These are phyloP conservation scores for Pteruthius melanotis DNA, from an alignment of 2,113 vertebrate genomes.

Conservation along the genomic window DNA sequence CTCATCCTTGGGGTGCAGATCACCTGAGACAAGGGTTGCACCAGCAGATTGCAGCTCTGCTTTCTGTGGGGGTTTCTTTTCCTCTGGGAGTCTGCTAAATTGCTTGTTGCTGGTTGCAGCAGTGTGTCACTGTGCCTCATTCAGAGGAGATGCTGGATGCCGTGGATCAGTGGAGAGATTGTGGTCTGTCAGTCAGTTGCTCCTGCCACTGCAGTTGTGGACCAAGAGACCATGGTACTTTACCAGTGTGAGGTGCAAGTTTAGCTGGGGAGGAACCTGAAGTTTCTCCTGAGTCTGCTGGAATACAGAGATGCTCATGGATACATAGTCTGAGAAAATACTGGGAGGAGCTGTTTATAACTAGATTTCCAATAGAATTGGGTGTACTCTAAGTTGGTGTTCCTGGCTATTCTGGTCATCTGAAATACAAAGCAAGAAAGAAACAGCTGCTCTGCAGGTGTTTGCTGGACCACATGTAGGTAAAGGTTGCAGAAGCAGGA, in stretches of 20 bases:
- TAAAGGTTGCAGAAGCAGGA: background rate
- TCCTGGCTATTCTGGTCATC: background rate
- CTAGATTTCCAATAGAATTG: background rate
- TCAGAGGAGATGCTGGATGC: background rate
- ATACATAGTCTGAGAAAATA: background rate
- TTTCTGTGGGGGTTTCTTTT: background rate
- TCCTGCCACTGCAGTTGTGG: background rate
- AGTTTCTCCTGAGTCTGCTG: background rate
- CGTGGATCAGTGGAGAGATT: background rate
- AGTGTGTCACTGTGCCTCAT: background rate
- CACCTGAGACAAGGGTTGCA: background rate
- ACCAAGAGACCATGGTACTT: background rate
- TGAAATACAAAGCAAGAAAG: background rate
- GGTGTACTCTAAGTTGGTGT: background rate
- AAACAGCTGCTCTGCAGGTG: background rate
- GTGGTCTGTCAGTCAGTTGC: background rate
- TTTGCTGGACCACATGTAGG: background rate
- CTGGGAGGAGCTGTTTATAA: background rate
- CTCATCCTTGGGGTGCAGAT: background rate
- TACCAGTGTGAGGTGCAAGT: fast-evolving
- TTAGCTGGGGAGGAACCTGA: background rate
- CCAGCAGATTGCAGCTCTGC: background rate
- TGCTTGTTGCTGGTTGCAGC: fast-evolving
- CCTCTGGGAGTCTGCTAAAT: background rate
- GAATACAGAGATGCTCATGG: background rate